Conservation (phyloP, 2,888 invertebrate species). For the Lepidochrysops patricia region DNA sequence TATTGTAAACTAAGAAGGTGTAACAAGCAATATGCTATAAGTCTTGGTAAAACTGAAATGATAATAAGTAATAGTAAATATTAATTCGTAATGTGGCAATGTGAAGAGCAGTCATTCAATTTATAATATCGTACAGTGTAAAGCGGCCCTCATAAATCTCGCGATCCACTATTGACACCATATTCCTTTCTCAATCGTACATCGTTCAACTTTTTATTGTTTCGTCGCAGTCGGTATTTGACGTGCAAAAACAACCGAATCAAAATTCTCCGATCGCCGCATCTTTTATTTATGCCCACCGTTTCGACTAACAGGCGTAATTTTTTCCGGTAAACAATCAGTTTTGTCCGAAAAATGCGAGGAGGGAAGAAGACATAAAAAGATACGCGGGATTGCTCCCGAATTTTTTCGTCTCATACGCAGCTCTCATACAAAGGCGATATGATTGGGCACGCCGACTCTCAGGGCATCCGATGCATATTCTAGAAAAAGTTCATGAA, state of each 20-base stretch:
- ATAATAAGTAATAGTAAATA: not conserved
- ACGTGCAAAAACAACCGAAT: slow-evolving; percentile 60
- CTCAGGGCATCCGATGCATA: slow-evolving; percentile 24
- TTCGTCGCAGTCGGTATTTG: slow-evolving; percentile 51
- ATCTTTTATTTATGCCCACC: slow-evolving; percentile 69
- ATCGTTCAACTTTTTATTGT: slow-evolving; percentile 47
- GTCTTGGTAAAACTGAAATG: too few species aligned
- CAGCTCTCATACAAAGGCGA: slow-evolving; percentile 46
- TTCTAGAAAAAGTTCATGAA: slow-evolving; percentile 32
- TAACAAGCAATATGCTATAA: too few species aligned
- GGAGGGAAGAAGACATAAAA: slow-evolving; percentile 66
- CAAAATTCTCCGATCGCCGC: slow-evolving; percentile 61
- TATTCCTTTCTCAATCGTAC: slow-evolving; percentile 56
- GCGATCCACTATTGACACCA: slow-evolving; percentile 46
- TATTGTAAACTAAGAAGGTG: too few species aligned
- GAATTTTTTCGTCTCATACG: slow-evolving; percentile 45
- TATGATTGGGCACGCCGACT: slow-evolving; percentile 52
- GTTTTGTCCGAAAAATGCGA: slow-evolving; percentile 72
- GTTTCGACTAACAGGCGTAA: slow-evolving; percentile 70
- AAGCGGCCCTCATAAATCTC: slow-evolving; percentile 44
- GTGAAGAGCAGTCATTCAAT: not conserved
- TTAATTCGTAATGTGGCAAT: not conserved
- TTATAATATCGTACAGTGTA: slow-evolving; percentile 30
- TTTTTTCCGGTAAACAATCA: slow-evolving; percentile 75
- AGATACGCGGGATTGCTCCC: slow-evolving; percentile 45